phyloP scores from a whole-genome alignment of 2,797 vertebrate genomes.

The Argyrosomus regius region DNA sequence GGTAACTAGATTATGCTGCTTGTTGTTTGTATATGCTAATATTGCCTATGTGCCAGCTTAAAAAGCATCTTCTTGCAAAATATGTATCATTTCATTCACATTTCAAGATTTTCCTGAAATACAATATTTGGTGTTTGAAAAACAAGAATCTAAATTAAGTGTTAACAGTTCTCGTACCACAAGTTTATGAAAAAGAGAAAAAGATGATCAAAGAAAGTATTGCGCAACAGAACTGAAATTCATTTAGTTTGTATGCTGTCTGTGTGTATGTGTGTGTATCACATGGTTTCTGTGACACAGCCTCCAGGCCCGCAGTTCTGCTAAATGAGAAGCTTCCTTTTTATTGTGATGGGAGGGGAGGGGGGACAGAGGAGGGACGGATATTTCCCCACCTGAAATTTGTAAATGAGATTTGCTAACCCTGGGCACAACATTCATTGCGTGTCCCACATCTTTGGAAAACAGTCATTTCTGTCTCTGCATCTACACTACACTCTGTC shows the following conservation, averaged over 20 bases:
- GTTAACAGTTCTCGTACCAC: not conserved
- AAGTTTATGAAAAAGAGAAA: constrained; percentile 1
- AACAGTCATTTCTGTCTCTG: constrained; percentile 49
- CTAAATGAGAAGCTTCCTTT: constrained; percentile 59
- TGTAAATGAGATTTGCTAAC: constrained; percentile 78
- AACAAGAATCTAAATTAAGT: not conserved
- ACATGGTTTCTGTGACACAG: constrained; percentile 38
- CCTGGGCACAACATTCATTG: constrained; percentile 59
- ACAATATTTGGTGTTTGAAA: not conserved
- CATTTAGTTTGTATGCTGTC: constrained; percentile 14
- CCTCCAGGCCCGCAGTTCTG: constrained; percentile 51
- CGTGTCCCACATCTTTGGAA: constrained; percentile 37
- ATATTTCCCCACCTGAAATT: constrained; percentile 59
- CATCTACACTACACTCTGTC: constrained; percentile 44
- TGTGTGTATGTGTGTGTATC: constrained; percentile 13
- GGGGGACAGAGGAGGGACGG: constrained; percentile 24
- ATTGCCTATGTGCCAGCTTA: not conserved
- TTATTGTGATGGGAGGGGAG: constrained; percentile 45
- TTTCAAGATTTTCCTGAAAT: not conserved
- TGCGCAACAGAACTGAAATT: constrained; percentile 1
- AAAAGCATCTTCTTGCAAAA: not conserved
- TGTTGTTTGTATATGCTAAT: too few relatives aligned
- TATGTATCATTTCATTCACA: not conserved
- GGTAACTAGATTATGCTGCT: not conserved
- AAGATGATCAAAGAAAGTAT: not conserved